phyloP scores from a whole-genome alignment of 2,888 invertebrate genomes.

The Caenorhabditis sp. region DNA sequence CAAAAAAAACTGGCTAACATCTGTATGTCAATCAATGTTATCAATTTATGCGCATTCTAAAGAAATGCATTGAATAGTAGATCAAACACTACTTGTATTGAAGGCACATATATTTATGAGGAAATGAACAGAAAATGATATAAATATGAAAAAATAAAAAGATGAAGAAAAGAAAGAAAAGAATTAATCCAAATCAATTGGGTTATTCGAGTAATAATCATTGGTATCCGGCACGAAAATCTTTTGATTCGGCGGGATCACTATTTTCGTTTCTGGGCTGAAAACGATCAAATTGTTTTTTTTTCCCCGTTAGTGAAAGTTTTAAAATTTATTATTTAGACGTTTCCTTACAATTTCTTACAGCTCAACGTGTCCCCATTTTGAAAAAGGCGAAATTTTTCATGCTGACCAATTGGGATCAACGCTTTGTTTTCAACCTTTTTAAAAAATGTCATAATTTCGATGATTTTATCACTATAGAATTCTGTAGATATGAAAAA shows the following conservation, averaged over 20 bases:
- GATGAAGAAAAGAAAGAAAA: not conserved
- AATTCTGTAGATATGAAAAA: too few relatives aligned
- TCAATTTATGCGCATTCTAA: not conserved
- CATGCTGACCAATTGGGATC: too few relatives aligned
- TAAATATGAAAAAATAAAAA: not conserved
- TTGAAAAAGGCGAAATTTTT: not conserved
- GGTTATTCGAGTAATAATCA: constrained; percentile 61
- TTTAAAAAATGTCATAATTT: too few relatives aligned
- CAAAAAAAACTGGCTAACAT: constrained; percentile 7
- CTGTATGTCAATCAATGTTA: not conserved
- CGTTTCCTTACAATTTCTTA: too few relatives aligned
- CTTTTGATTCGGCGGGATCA: constrained; percentile 22
- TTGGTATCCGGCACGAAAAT: constrained; percentile 58
- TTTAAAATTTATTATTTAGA: not conserved
- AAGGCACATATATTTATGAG: not conserved
- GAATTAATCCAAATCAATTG: constrained; percentile 55
- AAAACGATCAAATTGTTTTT: constrained; percentile 4
- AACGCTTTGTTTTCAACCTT: too few relatives aligned
- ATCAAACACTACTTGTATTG: not conserved
- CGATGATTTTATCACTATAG: too few relatives aligned
- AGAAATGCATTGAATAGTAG: not conserved
- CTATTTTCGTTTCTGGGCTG: constrained; percentile 34
- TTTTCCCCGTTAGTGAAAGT: not conserved
- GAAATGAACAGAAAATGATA: not conserved
- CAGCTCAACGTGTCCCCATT: too few relatives aligned